phyloP scores from a whole-genome alignment of 2,888 invertebrate species.

The Orthosia incerta region DNA sequence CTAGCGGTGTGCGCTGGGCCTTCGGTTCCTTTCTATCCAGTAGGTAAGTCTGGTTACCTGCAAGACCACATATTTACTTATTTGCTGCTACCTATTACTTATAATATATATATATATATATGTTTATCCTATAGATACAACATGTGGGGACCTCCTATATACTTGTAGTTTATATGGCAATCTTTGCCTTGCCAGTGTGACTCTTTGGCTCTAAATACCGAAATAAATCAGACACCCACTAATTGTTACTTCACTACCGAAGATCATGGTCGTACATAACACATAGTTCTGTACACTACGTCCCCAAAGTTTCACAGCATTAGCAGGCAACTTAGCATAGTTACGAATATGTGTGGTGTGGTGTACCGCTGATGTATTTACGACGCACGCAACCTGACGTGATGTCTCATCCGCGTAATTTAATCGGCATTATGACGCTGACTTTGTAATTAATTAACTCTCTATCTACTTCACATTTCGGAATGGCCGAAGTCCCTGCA shows the following conservation, averaged over 20 bases:
- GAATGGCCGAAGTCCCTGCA: constrained; percentile 17
- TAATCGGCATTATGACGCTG: constrained; percentile 82
- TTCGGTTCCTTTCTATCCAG: not conserved
- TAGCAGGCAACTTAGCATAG: constrained; percentile 48
- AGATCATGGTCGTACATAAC: constrained; percentile 6
- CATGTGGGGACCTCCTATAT: too few relatives aligned
- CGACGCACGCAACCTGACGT: constrained; percentile 76
- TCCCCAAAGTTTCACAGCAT: constrained; percentile 49
- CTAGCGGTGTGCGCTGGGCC: too few relatives aligned
- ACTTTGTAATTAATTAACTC: constrained; percentile 79
- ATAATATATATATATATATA: not conserved
- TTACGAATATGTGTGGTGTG: constrained; percentile 65
- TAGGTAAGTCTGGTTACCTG: constrained; percentile 16
- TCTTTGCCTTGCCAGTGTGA: too few relatives aligned
- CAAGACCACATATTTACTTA: not conserved
- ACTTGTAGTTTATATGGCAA: too few relatives aligned
- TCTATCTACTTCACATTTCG: constrained; percentile 63
- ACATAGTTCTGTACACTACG: constrained; percentile 26
- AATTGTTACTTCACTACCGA: not conserved
- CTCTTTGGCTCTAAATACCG: too few relatives aligned
- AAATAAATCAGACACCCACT: not conserved
- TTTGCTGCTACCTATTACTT: not conserved
- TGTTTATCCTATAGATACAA: not conserved
- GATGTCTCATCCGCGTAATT: constrained; percentile 81
- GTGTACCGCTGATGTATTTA: constrained; percentile 84